A percentile compares a stretch with the other conserved stretches of the same genome.
phyloP scores from a whole-genome alignment of 2,113 vertebrate species.

The Thunnus thynnus region DNA sequence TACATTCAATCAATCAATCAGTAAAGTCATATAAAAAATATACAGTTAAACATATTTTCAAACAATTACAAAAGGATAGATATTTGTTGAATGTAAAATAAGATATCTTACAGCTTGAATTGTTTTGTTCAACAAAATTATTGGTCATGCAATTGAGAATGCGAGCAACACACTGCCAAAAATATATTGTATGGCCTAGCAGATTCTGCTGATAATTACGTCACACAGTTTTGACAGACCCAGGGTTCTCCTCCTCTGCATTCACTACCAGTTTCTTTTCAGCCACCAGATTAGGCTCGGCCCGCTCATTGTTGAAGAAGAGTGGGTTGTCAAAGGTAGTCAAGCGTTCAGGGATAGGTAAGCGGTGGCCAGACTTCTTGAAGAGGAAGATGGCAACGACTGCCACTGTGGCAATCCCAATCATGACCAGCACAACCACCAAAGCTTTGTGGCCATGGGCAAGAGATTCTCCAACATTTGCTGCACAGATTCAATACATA shows the following conservation, averaged over 20 bases:
- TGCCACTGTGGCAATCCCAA: not conserved
- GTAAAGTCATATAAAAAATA: not conserved
- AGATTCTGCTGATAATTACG: not conserved
- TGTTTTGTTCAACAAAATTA: not conserved
- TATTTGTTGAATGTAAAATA: not conserved
- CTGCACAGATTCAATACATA: slow-evolving; percentile 29
- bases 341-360: not conserved
- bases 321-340: slow-evolving; percentile 58
- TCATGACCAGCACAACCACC: slow-evolving; percentile 29
- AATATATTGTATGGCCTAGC: not conserved
- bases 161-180: not conserved
- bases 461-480: not conserved
- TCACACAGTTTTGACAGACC: slow-evolving; percentile 9
- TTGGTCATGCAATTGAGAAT: not conserved
- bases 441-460: slow-evolving; percentile 45
- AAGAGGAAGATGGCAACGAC: slow-evolving; percentile 3
- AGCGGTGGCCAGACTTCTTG: slow-evolving; percentile 32
- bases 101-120: not conserved
- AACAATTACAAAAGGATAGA: not conserved
- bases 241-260: slow-evolving; percentile 37
- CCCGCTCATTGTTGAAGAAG: slow-evolving; percentile 24
- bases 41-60: not conserved
- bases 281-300: not conserved
- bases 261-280: slow-evolving; percentile 4
- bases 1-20: not conserved